These are phyloP conservation scores for Zosterops borbonicus DNA, from an alignment of 2,113 vertebrate genomes.

Conservation along the genomic window DNA sequence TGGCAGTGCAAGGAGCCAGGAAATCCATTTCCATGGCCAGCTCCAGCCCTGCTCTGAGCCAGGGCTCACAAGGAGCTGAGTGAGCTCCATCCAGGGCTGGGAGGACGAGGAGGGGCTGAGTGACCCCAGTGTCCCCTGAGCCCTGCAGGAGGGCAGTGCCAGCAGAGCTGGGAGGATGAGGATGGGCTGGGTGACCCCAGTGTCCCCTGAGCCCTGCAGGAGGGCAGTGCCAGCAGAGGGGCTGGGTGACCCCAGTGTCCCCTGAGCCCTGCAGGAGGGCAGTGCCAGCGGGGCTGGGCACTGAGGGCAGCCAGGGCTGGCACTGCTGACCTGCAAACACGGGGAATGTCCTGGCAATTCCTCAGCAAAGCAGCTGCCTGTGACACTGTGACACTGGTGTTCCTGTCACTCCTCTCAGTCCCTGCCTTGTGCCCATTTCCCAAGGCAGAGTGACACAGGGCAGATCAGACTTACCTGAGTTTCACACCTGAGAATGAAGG, in stretches of 20 bases:
- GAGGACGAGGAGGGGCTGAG: background rate
- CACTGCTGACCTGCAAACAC: background rate
- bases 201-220: too few relatives aligned
- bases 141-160: background rate
- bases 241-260: background rate
- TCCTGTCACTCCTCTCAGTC: background rate
- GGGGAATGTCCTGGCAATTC: background rate
- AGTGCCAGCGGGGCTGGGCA: background rate
- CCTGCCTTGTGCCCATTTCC: background rate
- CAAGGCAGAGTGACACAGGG: background rate
- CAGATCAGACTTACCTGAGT: background rate
- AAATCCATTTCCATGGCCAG: background rate
- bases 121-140: too few relatives aligned
- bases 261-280: background rate
- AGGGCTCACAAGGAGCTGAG: background rate
- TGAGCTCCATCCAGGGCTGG: background rate
- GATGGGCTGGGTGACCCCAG: too few relatives aligned
- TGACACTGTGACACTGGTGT: background rate
- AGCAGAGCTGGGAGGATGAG: too few relatives aligned
- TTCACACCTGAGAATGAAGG: background rate
- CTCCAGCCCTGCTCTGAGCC: background rate
- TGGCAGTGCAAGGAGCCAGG: background rate
- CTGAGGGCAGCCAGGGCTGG: background rate
- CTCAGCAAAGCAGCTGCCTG: background rate
- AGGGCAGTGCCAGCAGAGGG: background rate